phyloP scores from a whole-genome alignment of 2,888 invertebrate species.

The Hoplodrina ambigua region DNA sequence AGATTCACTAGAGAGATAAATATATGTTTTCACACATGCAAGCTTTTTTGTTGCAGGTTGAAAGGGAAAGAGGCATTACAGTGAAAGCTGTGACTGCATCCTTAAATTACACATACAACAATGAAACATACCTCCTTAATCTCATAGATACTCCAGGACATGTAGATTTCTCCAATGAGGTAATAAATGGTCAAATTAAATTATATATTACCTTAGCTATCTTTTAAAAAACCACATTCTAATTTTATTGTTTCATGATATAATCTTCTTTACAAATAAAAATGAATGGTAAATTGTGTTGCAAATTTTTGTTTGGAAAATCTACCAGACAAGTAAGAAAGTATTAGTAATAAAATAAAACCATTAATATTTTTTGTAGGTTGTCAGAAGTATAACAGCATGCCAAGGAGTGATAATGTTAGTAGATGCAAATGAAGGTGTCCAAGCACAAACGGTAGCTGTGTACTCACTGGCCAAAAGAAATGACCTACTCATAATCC shows the following conservation, averaged over 20 bases:
- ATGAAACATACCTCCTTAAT: slow-evolving; percentile 95
- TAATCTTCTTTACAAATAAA: too few species aligned
- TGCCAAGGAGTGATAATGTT: slow-evolving; percentile 98
- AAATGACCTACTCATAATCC: slow-evolving; percentile 95
- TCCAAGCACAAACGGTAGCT: slow-evolving; percentile 99
- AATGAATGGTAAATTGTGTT: too few species aligned
- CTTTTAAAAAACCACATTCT: background rate
- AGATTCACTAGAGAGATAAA: background rate
- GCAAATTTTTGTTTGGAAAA: too few species aligned
- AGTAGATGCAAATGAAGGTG: slow-evolving; percentile 98
- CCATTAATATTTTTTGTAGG: slow-evolving; percentile 82
- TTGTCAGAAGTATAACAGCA: slow-evolving; percentile 96
- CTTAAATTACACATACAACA: slow-evolving; percentile 93
- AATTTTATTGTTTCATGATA: background rate
- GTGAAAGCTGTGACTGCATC: slow-evolving; percentile 99
- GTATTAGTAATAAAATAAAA: too few species aligned
- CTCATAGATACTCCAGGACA: slow-evolving; percentile 99
- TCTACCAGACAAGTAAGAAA: too few species aligned
- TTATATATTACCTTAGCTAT: background rate
- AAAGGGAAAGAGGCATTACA: slow-evolving; percentile 98
- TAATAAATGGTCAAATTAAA: slow-evolving; percentile 74
- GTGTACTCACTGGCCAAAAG: slow-evolving; percentile 98
- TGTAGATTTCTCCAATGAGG: slow-evolving; percentile 99
- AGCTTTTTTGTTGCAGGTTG: slow-evolving; percentile 91
- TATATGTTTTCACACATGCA: background rate